Conservation (phyloP, 2,797 vertebrate genomes). For the Moxostoma hubbsi region DNA sequence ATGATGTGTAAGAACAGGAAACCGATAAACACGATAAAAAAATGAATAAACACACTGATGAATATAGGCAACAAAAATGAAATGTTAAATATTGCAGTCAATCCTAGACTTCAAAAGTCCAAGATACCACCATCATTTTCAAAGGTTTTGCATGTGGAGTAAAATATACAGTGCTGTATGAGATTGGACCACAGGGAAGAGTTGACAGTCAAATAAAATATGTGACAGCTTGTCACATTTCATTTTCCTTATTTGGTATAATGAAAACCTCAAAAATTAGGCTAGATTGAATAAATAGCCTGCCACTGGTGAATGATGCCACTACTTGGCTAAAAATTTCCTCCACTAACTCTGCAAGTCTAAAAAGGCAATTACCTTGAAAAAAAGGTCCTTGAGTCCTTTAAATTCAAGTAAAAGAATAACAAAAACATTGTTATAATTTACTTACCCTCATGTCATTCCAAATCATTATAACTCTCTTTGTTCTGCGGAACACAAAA, state of each 20-base stretch:
- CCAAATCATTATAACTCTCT: no score
- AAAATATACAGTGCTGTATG: conserved; percentile 64
- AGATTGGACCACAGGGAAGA: conserved; percentile 67
- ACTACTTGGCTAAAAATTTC: conserved; percentile 49
- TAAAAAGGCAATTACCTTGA: conserved; percentile 27
- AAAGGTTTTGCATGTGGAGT: conserved; percentile 57
- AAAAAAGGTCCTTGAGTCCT: no score
- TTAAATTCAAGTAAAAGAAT: no score
- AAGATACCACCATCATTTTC: conserved; percentile 56
- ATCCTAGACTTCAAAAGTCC: conserved; percentile 57
- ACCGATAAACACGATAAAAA: conserved; percentile 38
- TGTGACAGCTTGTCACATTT: conserved; percentile 66
- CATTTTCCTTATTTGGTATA: conserved; percentile 60
- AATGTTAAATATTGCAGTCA: conserved; percentile 17
- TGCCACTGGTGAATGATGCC: conserved; percentile 65
- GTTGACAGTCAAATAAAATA: conserved; percentile 75
- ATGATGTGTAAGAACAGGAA: conserved; percentile 19
- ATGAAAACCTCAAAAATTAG: conserved; percentile 61
- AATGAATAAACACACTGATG: conserved; percentile 35
- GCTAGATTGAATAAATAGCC: conserved; percentile 69
- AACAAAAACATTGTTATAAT: no score
- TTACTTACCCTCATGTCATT: no score
- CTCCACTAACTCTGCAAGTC: not conserved
- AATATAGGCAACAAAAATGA: conserved; percentile 35
- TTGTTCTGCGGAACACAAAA: no score